These are phyloP conservation scores for Caenorhabditis macrosperma DNA, from an alignment of 2,888 invertebrate species.

Conservation along the genomic window DNA sequence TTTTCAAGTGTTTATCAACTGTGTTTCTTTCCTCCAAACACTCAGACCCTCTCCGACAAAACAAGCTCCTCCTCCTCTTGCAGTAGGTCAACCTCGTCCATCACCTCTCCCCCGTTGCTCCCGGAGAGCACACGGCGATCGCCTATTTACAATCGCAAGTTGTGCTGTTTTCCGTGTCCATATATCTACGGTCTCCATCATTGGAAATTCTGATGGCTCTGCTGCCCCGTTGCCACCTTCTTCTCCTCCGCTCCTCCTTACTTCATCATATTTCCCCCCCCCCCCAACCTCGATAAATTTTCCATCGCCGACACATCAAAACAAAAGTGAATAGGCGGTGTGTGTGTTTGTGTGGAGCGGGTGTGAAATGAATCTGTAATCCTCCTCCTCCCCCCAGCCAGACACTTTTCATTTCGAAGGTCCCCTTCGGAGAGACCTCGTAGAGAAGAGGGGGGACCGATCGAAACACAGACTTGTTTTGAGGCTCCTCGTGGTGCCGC, in stretches of 20 bases:
- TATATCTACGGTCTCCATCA: slow-evolving; percentile 8
- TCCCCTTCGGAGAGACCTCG: not conserved
- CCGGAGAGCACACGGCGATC: not conserved
- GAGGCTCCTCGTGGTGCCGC: too few relatives aligned
- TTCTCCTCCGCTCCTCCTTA: not conserved
- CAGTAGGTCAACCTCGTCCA: slow-evolving; percentile 3
- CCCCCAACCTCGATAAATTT: not conserved
- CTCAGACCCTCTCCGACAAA: not conserved
- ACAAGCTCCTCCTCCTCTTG: too few relatives aligned
- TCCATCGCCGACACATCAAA: slow-evolving; percentile 14
- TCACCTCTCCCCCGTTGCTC: not conserved
- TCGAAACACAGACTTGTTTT: slow-evolving; percentile 30
- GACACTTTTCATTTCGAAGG: not conserved
- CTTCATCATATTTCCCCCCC: not conserved
- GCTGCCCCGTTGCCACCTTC: not conserved
- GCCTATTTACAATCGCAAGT: not conserved
- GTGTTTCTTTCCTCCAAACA: not conserved
- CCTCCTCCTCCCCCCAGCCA: not conserved
- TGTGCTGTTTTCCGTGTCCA: not conserved
- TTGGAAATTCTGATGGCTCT: slow-evolving; percentile 9
- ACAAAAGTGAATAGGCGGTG: slow-evolving; percentile 6
- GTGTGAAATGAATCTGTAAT: slow-evolving; percentile 40
- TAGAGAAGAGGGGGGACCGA: not conserved
- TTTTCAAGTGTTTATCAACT: not conserved
- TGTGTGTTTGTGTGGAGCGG: too few relatives aligned